A percentile compares a stretch with the other conserved stretches of the same genome.
phyloP scores from a whole-genome alignment of 2,888 invertebrate genomes.

The Amiota mariae region DNA sequence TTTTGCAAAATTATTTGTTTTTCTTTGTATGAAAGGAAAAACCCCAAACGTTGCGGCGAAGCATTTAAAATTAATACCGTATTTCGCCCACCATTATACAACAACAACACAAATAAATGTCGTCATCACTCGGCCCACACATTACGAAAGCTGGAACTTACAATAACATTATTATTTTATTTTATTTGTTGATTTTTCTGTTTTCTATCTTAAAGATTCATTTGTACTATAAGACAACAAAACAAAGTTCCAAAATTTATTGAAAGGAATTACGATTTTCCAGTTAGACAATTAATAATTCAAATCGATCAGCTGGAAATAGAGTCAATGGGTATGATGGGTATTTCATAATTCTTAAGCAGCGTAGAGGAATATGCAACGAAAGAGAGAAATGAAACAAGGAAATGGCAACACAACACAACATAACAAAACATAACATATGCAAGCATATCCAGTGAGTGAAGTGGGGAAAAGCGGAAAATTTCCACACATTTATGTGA shows the following conservation, averaged over 20 bases:
- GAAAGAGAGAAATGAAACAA: not conserved
- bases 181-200: no score
- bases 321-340: not conserved
- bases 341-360: not conserved
- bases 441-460: not conserved
- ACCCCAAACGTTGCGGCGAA: not conserved
- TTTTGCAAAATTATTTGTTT: conserved; percentile 8
- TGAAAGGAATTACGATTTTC: not conserved
- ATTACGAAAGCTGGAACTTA: no score
- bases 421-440: not conserved
- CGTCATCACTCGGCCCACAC: no score
- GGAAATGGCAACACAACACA: not conserved
- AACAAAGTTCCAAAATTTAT: no score
- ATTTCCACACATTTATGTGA: not conserved
- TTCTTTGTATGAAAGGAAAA: conserved; percentile 13
- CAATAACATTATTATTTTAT: no score
- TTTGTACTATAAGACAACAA: no score
- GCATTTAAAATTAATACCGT: not conserved
- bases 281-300: not conserved
- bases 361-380: not conserved
- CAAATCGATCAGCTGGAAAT: not conserved
- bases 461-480: conserved; percentile 3
- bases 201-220: no score
- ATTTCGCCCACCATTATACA: not conserved
- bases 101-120: no score